Conservation (phyloP, 1,140 invertebrate species). For the Pemphigus obesinymphae region DNA sequence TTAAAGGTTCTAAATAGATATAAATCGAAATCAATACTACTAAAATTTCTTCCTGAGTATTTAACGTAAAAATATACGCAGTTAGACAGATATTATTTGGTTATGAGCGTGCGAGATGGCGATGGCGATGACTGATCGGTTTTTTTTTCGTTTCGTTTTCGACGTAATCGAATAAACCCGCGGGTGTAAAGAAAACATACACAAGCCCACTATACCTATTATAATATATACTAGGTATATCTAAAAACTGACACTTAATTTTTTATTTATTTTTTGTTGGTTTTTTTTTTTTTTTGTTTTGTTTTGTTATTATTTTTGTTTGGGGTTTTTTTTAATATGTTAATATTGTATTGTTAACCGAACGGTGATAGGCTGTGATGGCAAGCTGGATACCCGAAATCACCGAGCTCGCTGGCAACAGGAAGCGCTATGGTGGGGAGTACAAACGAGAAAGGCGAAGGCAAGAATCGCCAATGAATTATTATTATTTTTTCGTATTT, state of each 20-base stretch:
- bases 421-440: slow-evolving; percentile 95
- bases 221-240: background rate
- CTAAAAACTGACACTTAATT: no score
- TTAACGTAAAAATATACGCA: no score
- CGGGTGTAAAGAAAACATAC: background rate
- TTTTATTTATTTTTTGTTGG: background rate
- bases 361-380: slow-evolving; percentile 77
- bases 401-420: slow-evolving; percentile 93
- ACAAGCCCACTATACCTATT: no score
- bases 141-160: no score
- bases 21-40: no score
- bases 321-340: slow-evolving; percentile 36
- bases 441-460: slow-evolving; percentile 97
- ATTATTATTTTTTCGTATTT: slow-evolving; percentile 43
- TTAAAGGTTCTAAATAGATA: no score
- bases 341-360: slow-evolving; percentile 40
- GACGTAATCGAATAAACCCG: background rate
- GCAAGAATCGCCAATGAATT: slow-evolving; percentile 56
- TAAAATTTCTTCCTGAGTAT: no score
- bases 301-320: slow-evolving; percentile 2
- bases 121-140: no score
- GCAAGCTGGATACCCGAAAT: slow-evolving; percentile 99
- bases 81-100: no score
- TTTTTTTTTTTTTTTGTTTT: slow-evolving; percentile 8
- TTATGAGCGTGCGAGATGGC: no score